These are phyloP conservation scores for Arothron firmamentum DNA, from an alignment of 2,113 vertebrate species.

Conservation along the genomic window DNA sequence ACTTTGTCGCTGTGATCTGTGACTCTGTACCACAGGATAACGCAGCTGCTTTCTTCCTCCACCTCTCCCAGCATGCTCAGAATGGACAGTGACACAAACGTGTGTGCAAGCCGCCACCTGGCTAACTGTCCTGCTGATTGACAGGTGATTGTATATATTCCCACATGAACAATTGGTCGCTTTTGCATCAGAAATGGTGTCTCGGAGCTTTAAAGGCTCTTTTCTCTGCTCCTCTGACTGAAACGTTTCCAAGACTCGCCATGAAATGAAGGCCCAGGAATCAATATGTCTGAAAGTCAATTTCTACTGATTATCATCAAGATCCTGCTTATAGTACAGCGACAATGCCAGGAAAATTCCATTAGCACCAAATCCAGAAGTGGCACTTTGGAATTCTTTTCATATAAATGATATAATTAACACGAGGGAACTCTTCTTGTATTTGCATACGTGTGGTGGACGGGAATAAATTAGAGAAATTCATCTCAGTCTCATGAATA, in stretches of 20 bases:
- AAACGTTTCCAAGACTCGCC: constrained; percentile 71
- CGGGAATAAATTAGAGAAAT: constrained; percentile 32
- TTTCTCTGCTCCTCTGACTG: constrained; percentile 68
- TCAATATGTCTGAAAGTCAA: constrained; percentile 81
- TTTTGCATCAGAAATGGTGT: constrained; percentile 74
- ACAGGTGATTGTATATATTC: constrained; percentile 65
- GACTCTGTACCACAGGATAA: constrained; percentile 11
- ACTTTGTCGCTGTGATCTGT: background rate
- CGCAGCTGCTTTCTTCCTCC: constrained; percentile 3
- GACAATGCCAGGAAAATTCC: constrained; percentile 76
- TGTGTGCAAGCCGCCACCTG: background rate
- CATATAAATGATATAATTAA: constrained; percentile 35
- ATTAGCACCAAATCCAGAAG: constrained; percentile 61
- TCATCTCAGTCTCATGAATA: constrained; percentile 21
- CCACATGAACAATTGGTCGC: constrained; percentile 69
- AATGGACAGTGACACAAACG: background rate
- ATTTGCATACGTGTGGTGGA: constrained; percentile 10
- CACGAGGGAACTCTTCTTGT: constrained; percentile 2
- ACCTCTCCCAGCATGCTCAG: background rate
- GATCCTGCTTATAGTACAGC: constrained; percentile 79
- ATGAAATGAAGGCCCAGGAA: constrained; percentile 76
- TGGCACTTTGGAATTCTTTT: constrained; percentile 14
- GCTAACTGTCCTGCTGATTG: constrained; percentile 10
- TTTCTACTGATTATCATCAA: constrained; percentile 79
- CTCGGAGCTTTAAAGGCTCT: constrained; percentile 72